phyloP scores from a whole-genome alignment of 2,888 invertebrate species.

The Zaprionus bogoriensis region DNA sequence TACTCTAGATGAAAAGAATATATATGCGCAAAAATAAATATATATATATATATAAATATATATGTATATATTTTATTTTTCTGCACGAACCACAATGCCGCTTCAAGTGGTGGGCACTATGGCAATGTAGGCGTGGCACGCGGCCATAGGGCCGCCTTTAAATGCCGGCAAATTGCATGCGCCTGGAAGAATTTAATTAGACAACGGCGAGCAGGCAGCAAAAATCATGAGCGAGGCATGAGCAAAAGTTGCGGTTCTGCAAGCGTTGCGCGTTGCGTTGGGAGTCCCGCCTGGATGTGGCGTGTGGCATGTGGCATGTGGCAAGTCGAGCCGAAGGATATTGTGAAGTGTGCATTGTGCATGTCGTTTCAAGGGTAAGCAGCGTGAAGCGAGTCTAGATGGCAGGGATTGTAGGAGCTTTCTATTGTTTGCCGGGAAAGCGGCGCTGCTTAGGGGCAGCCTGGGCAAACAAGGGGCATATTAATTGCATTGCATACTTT shows the following conservation, averaged over 20 bases:
- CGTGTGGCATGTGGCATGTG: constrained; percentile 51
- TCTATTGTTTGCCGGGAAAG: constrained; percentile 50
- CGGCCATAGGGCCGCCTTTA: constrained; percentile 60
- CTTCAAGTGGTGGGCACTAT: constrained; percentile 41
- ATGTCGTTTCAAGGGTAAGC: constrained; percentile 70
- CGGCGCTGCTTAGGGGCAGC: constrained; percentile 23
- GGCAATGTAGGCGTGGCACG: constrained; percentile 13
- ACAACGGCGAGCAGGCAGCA: constrained; percentile 53
- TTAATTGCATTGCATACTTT: constrained; percentile 78
- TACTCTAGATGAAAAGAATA: constrained; percentile 21
- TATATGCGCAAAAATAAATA: too few relatives aligned
- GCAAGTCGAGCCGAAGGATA: constrained; percentile 47
- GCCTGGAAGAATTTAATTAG: constrained; percentile 70
- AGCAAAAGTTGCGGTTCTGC: constrained; percentile 40
- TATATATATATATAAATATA: background rate
- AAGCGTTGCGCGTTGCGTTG: too few relatives aligned
- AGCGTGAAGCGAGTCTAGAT: background rate
- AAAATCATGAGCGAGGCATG: constrained; percentile 47
- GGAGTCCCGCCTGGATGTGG: background rate
- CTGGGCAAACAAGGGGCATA: constrained; percentile 51
- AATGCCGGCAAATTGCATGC: constrained; percentile 54
- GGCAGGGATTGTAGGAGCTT: constrained; percentile 26
- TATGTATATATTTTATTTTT: constrained; percentile 15
- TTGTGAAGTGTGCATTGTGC: constrained; percentile 57
- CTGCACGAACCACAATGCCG: constrained; percentile 47